Evolutionary conservation across 2,797 vertebrate genomes (phyloP).

Genomic region (Microctenopoma steveboyesi): DNA sequence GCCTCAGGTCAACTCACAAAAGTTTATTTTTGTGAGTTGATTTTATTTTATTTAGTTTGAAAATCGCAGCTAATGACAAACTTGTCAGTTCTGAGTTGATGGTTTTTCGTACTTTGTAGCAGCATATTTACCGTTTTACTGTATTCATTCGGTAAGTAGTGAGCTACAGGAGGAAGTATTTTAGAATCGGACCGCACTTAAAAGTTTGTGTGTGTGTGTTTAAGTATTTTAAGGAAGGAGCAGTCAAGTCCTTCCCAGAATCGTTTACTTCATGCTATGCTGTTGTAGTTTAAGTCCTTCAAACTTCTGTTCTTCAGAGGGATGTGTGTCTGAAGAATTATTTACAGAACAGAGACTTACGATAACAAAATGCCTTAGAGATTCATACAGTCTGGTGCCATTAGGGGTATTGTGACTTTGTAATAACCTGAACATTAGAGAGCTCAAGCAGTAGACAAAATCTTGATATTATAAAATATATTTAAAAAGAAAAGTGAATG

Average conservation of each 20-base stretch:
- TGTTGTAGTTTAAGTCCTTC: conserved; percentile 47
- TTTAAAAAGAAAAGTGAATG: not conserved
- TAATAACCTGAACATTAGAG: conserved; percentile 22
- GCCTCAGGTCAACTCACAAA: conserved; percentile 64
- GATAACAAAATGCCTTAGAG: conserved; percentile 67
- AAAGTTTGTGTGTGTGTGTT: too few relatives aligned
- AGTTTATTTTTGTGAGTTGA: conserved; percentile 43
- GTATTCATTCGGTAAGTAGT: not conserved
- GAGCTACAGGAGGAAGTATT: not conserved
- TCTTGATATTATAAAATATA: not conserved
- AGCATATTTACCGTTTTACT: conserved; percentile 2
- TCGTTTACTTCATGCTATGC: conserved; percentile 35
- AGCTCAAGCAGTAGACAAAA: not conserved
- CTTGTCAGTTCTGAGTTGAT: conserved; percentile 22
- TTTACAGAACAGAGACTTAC: conserved; percentile 62
- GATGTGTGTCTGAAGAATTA: conserved; percentile 64
- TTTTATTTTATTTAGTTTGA: conserved; percentile 7
- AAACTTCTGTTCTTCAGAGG: conserved; percentile 54
- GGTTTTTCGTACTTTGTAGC: not conserved
- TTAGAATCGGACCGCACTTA: too few relatives aligned
- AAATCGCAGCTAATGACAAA: conserved; percentile 48
- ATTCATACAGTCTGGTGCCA: conserved; percentile 59
- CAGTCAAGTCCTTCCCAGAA: conserved; percentile 21
- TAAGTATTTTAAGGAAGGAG: not conserved
- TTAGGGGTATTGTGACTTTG: conserved; percentile 29